A percentile compares a stretch with the other conserved stretches of the same genome.
Evolutionary conservation across 2,888 invertebrate species (phyloP).

Genomic region (Pogonocherus hispidulus): DNA sequence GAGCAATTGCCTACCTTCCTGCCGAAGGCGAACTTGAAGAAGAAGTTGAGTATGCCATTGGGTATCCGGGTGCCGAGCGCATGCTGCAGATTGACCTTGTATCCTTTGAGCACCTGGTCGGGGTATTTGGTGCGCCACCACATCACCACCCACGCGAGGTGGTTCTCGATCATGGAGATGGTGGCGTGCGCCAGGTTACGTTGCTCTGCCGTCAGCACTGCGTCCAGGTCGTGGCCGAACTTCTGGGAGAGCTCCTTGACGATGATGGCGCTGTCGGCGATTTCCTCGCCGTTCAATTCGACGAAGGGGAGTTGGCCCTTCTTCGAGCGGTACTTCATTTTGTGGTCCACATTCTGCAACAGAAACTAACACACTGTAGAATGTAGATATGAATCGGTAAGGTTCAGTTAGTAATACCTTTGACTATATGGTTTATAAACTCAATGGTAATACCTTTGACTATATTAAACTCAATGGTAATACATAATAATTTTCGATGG

Average conservation of each 20-base stretch:
- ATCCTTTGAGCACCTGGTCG: slow-evolving; percentile 90
- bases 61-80: slow-evolving; percentile 90
- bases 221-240: slow-evolving; percentile 88
- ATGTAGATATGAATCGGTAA: too few relatives aligned
- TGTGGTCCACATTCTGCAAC: slow-evolving; percentile 92
- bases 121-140: slow-evolving; percentile 95
- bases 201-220: slow-evolving; percentile 86
- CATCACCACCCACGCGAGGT: slow-evolving; percentile 92
- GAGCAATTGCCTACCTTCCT: slow-evolving; percentile 78
- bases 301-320: slow-evolving; percentile 96
- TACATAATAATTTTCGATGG: too few relatives aligned
- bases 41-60: slow-evolving; percentile 88
- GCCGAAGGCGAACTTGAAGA: slow-evolving; percentile 89
- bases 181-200: slow-evolving; percentile 91
- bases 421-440: too few relatives aligned
- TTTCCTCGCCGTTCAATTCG: slow-evolving; percentile 94
- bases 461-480: too few relatives aligned
- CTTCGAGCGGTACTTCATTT: slow-evolving; percentile 93
- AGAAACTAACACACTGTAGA: not conserved
- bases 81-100: slow-evolving; percentile 92
- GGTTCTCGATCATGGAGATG: slow-evolving; percentile 95
- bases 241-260: slow-evolving; percentile 88
- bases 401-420: too few relatives aligned
- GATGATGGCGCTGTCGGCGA: slow-evolving; percentile 92
- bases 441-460: too few relatives aligned